Percentiles rank a stretch among this genome's conserved stretches.
These are phyloP conservation scores for Philonicus albiceps DNA, from an alignment of 2,888 invertebrate species.

Conservation along the genomic window DNA sequence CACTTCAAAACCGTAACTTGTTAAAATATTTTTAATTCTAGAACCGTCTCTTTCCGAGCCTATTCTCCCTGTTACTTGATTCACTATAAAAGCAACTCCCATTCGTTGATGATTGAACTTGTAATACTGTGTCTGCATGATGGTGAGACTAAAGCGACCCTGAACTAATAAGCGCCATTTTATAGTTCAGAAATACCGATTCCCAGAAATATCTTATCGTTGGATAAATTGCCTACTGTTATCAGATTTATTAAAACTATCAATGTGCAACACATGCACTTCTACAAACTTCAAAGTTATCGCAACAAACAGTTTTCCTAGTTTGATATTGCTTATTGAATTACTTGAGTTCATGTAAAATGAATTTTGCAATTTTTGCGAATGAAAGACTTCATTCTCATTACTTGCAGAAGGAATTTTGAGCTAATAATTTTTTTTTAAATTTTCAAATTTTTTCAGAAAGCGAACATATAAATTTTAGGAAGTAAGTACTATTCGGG, in stretches of 20 bases:
- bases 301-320: neutral
- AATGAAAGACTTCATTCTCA: no score
- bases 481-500: no score
- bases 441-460: no score
- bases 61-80: conserved; percentile 53
- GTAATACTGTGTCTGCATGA: neutral
- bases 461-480: no score
- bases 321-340: neutral
- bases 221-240: neutral
- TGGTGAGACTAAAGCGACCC: neutral
- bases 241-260: neutral
- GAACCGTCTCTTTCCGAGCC: conserved; percentile 70
- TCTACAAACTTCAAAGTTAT: neutral
- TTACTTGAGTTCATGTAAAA: neutral
- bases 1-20: conserved; percentile 65
- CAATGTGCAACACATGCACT: neutral
- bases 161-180: neutral
- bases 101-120: neutral
- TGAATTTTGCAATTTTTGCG: no score
- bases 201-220: neutral
- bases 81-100: conserved; percentile 63
- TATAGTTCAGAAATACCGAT: no score
- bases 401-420: no score
- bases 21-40: conserved; percentile 61
- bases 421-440: no score